Conservation (phyloP, 1,140 invertebrate genomes). For the Caenorhabditis brenneri region DNA sequence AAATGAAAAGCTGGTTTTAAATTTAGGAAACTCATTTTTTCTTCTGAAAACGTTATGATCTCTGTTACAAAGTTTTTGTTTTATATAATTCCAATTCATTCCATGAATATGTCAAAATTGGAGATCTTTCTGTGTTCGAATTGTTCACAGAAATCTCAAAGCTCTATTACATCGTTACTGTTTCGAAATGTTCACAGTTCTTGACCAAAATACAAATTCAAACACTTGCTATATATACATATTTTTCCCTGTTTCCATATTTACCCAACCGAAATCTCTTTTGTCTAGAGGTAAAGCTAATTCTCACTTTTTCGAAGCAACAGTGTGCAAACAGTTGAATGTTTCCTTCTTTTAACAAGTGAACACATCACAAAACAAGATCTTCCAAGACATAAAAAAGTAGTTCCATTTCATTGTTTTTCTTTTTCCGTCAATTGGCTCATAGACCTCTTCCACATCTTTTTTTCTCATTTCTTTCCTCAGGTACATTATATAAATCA, state of each 20-base stretch:
- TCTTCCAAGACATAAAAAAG: neutral
- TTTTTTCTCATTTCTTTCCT: neutral
- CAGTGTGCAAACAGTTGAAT: conserved; percentile 1
- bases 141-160: no score
- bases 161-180: no score
- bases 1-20: neutral
- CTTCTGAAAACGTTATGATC: no score
- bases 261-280: neutral
- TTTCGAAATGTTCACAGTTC: neutral
- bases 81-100: no score
- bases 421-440: neutral
- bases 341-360: no score
- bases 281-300: neutral
- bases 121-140: no score
- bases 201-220: neutral
- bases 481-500: conserved; percentile 33
- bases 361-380: conserved; percentile 22
- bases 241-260: neutral
- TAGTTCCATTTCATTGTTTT: conserved; percentile 5
- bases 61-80: no score
- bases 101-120: no score
- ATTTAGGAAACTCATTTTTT: no score
- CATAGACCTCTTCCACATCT: neutral
- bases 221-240: neutral
- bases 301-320: conserved; percentile 6